Base-by-base conservation (phyloP, 2,888 invertebrate genomes). In the Agrypnus murinus region DNA sequence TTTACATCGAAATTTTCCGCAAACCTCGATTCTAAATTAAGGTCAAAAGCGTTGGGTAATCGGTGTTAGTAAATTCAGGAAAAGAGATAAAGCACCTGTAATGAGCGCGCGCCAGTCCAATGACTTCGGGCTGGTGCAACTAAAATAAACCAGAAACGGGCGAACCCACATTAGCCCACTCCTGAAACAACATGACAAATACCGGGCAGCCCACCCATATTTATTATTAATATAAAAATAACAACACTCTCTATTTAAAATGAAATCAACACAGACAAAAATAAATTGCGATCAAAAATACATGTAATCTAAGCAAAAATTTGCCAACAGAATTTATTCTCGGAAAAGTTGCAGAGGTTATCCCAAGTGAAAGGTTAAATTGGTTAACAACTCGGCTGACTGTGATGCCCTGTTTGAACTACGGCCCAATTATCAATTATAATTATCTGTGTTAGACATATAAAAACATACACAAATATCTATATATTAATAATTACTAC, bases 41-140 rank as follows among this genome's bases (percentile, higher is more conserved):
- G 62, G 62, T 62, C 48, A 62, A 48, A 31, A 4, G 14, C 55
- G 59, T 62, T 55, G 45, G 43, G 64, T 48, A 64, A 68, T 63
- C 43, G 50, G 64, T 68, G 67, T 68, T 62, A 58, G 55, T 55
- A 67, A 64, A 66, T 73, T 66, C 67, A 74, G 72, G 69, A 74
- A 64, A 59, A 69, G 25, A 57, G 74, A 76, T 73, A 74, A 73
- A 73, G 74, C 74, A 75, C 77, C 74, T 77, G 74, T 73, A 74
- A 73, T 58, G 73, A 71, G 70, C 69, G 63, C 69, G 63, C 73
- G 64, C 65, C 62, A 65, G 76, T 76, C 74, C 76, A 76, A 75
- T 76, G 77, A 77, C 77, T 74, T 65, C 68, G 38, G 53, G 58
- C 72, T 31, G 57, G 58, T 43, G 69, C 53, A 38, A 65, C 69